These are phyloP conservation scores for Spondyliosoma cantharus DNA, from an alignment of 2,797 vertebrate genomes.

Conservation along the genomic window DNA sequence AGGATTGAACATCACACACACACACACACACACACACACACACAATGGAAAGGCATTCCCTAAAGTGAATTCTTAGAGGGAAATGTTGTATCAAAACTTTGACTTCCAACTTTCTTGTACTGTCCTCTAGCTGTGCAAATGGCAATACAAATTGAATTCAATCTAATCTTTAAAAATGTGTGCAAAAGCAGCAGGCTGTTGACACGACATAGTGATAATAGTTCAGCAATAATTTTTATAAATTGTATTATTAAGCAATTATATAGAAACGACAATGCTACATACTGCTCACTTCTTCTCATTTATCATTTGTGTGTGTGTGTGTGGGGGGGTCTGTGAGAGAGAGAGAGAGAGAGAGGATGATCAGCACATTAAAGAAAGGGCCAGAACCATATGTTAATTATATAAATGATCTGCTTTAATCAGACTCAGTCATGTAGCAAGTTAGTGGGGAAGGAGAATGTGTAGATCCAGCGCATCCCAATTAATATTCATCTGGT, in stretches of 20 bases:
- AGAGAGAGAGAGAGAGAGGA: slow-evolving; percentile 69
- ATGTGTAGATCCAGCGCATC: slow-evolving; percentile 95
- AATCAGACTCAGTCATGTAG: slow-evolving; percentile 97
- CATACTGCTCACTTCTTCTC: background rate
- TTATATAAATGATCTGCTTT: slow-evolving; percentile 99
- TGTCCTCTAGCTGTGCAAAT: no score
- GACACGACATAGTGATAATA: background rate
- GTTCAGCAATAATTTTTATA: background rate
- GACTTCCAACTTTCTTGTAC: no score
- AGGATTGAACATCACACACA: no score
- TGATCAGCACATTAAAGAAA: slow-evolving; percentile 96
- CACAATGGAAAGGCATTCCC: no score
- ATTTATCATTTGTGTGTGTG: background rate
- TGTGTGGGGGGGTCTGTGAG: slow-evolving; percentile 22
- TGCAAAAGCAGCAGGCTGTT: background rate
- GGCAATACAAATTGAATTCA: no score
- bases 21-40: no score
- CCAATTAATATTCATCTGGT: slow-evolving; percentile 96
- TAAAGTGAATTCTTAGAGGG: background rate
- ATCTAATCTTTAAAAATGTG: background rate
- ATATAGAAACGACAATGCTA: slow-evolving; percentile 1
- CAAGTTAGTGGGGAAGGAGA: slow-evolving; percentile 93
- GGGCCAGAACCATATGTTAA: slow-evolving; percentile 97
- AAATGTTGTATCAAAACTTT: no score
- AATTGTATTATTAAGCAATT: background rate